Base-by-base conservation (phyloP, 2,113 vertebrate species). In the Bos indicus region DNA sequence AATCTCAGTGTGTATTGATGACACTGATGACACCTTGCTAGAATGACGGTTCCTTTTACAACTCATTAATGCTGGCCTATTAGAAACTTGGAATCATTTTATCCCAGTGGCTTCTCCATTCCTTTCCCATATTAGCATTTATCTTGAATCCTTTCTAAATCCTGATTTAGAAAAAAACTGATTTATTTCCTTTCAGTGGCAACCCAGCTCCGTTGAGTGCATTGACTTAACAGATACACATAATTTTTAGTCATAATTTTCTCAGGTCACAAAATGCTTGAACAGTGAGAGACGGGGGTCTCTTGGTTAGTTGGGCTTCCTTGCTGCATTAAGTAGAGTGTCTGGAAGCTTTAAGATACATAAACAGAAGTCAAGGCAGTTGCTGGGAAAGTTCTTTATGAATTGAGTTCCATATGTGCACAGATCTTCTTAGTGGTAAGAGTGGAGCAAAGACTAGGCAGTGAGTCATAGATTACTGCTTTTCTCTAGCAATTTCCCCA, bases 401-500 rank as follows among this genome's bases (percentile, higher is more conserved):
- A 91, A 59, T 30, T 10, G 26, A 82, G 16, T n/a, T 91, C 51
- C 12, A 3, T 67, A 21, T 56, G 33, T 54, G 7, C 48, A 84
- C 48, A 51, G 2, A 52, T 59, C 30, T 90, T 77, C 90, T 57
- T 89, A 30, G 33, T n/a, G 10, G 9, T 30, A 60, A 48, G 64
- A 91, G 90, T 59, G 78, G 83, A 95, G 60, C 48, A 48, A 92
- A 80, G 77, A 71, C 16, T 15, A 16, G 26, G 30, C 30, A 78
- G 19, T 52, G 64, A 88, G 89, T 82, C 82, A 16, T 77, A 98
- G 94, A 83, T 91, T 9, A 84, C 88, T 92, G 62, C 81, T 94
- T 97, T 98, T 98, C 85, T 91, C 74, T 77, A 97, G 91, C 78
- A 96, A 40, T 98, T 98, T 92, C 77, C 48, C 81, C 90, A 98